Base-by-base conservation (phyloP, 2,113 vertebrate genomes). In the Calonectris borealis region DNA sequence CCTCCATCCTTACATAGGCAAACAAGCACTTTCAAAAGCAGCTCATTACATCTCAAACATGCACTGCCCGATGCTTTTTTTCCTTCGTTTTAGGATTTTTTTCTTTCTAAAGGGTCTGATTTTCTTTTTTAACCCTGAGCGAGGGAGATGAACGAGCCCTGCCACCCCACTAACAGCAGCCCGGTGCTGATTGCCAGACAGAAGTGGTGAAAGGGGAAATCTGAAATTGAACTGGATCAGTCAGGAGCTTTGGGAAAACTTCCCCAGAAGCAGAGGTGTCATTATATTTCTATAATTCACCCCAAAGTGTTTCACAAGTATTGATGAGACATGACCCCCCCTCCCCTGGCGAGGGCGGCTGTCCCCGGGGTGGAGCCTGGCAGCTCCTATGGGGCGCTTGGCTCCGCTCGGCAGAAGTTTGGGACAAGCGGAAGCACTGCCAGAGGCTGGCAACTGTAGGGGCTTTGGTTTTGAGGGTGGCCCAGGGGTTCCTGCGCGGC, bases 371-470 rank as follows among this genome's bases (percentile, higher is more conserved):
- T 80, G 72, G 49, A 92, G 61, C 57, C 60, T 87, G 52, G 75
- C 86, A 86, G 71, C 52, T 66, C 81, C 65, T 70, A 40, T n/a
- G 46, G n/a, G 19, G 38, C 0, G 0, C 27, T 51, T 3, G 0
- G 32, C 69, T 81, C 62, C 2, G 0, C 31, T 52, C 5, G 0
- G 48, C 36, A 66, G 51, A 65, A 54, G 51, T 61, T 0, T 71
- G 9, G 58, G 77, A 62, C 10, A 64, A 58, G 9, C 32, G 32
- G 54, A 69, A 85, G 60, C 26, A 57, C 32, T 69, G 36, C 21
- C 31, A 60, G 62, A 40, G 57, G 18, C 22, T 70, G 44, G 19
- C 13, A 72, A 20, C 21, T 31, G 7, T 15, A 52, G 18, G 24
- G 34, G 9, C 34, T 69, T 88, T 18, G 3, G 3, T 85, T 89